A percentile compares a stretch with the other conserved stretches of the same genome.
These are phyloP conservation scores for Macrosoma leucophasiata DNA, from an alignment of 2,888 invertebrate species.

Conservation along the genomic window DNA sequence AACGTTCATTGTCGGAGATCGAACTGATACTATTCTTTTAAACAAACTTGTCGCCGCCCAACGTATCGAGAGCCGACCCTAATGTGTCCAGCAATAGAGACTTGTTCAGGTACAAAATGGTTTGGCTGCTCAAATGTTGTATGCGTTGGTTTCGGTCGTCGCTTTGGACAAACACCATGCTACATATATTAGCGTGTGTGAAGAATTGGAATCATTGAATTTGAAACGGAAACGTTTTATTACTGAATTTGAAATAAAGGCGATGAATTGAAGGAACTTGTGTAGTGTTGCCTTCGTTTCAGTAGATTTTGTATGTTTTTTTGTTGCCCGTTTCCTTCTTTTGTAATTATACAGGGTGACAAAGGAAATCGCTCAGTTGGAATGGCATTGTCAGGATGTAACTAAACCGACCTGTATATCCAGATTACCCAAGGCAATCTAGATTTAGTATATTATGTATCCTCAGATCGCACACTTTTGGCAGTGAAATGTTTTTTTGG, in stretches of 20 bases:
- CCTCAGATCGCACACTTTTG: not conserved
- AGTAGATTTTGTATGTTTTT: no score
- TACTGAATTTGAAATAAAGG: no score
- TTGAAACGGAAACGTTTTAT: no score
- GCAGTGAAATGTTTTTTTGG: no score
- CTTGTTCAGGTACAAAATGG: no score
- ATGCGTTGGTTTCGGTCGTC: slow-evolving; percentile 34
- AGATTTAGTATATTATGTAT: slow-evolving; percentile 8
- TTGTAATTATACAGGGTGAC: no score
- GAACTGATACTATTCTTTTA: slow-evolving; percentile 40
- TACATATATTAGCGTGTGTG: slow-evolving; percentile 52
- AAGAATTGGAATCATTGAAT: no score
- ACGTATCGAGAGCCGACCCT: slow-evolving; percentile 3
- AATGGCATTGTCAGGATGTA: slow-evolving; percentile 18
- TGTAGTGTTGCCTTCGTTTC: no score
- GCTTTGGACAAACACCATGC: slow-evolving; percentile 56
- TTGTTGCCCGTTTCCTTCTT: no score
- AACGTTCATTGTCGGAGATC: slow-evolving; percentile 54
- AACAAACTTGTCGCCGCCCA: slow-evolving; percentile 20
- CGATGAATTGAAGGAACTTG: no score
- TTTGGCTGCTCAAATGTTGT: no score
- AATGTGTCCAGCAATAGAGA: not conserved
- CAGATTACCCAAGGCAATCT: slow-evolving; percentile 26
- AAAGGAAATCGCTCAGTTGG: slow-evolving; percentile 10
- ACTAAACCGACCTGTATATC: slow-evolving; percentile 16